Evolutionary conservation across 92 coral and sea anemone species (phyloP), one percentile per base, ranked within the genome.

Genomic region (Actinostola sp.): DNA sequence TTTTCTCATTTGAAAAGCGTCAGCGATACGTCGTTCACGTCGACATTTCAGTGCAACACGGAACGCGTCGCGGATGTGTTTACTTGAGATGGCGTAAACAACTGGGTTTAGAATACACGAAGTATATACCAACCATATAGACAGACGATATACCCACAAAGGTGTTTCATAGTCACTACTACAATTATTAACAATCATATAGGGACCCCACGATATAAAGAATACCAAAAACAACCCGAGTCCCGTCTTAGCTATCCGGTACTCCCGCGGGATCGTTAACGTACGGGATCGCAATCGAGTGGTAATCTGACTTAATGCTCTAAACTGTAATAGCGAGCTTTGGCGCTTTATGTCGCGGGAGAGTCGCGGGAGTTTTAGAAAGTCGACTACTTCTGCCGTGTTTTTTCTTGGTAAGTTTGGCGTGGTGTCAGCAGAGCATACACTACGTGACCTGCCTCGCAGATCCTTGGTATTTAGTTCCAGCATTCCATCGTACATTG

Each of bases 181-280:
- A 63, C 98, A 93, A 59, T 86, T 91, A 54, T 93, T 85, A 36
- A 79, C 93, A 57, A 88, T 52, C 78, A 91, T 72, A 74, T 90
- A 88, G 1, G 98, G 98, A 17, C 91, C 92, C 98, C 97, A 90
- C 16, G 96, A 86, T 12, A 90, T 56, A 50, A 89, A 85, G 63
- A 93, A 93, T 61, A 92, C 88, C 17, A 93, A 45, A 48, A 93
- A 85, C 35, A 93, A 77, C 42, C 88, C 36, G 32, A 91, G 82
- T 29, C 98, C 97, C 14, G 89, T 91, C 58, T 92, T 84, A 14
- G 98, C 98, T 34, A 93, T 88, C 79, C 86, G 92, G 78, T 87
- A 93, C 69, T 93, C 98, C 45, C 86, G 90, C 20, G 97, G 92
- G 12, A 93, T 58, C 23, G 84, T 64, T 20, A 72, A 30, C 9